Conservation (phyloP, 2,113 vertebrate genomes). For the Brachypteracias leptosomus region DNA sequence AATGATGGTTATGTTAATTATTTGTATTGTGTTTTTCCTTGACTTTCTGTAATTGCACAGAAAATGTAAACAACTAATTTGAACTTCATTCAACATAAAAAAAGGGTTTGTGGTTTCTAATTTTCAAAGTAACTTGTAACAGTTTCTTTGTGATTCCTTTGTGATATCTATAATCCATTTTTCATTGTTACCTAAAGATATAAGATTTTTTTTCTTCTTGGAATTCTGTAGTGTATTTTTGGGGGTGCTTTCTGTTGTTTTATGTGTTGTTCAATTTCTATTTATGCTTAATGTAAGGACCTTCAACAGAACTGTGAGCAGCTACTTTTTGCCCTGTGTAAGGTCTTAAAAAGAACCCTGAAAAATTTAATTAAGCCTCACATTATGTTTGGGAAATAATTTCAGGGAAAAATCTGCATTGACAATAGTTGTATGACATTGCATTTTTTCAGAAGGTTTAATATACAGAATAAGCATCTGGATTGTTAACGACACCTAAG, state of each 20-base stretch:
- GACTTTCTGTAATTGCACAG: neutral
- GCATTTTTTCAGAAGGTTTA: neutral
- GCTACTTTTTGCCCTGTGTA: neutral
- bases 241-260: neutral
- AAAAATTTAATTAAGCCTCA: neutral
- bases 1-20: neutral
- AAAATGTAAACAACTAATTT: neutral
- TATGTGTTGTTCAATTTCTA: rapidly evolving
- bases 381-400: neutral
- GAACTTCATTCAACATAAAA: neutral
- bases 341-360: neutral
- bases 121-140: neutral
- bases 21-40: neutral
- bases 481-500: neutral
- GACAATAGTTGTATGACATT: neutral
- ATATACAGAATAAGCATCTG: neutral
- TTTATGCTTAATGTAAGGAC: neutral
- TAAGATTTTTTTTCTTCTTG: neutral
- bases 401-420: neutral
- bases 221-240: neutral
- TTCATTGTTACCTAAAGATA: neutral
- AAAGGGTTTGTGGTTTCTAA: neutral
- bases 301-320: neutral
- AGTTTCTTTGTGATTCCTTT: neutral
- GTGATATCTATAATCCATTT: neutral